Evolutionary conservation across 2,797 vertebrate genomes (phyloP).

Genomic region (Sternarchorhynchus goeldii): DNA sequence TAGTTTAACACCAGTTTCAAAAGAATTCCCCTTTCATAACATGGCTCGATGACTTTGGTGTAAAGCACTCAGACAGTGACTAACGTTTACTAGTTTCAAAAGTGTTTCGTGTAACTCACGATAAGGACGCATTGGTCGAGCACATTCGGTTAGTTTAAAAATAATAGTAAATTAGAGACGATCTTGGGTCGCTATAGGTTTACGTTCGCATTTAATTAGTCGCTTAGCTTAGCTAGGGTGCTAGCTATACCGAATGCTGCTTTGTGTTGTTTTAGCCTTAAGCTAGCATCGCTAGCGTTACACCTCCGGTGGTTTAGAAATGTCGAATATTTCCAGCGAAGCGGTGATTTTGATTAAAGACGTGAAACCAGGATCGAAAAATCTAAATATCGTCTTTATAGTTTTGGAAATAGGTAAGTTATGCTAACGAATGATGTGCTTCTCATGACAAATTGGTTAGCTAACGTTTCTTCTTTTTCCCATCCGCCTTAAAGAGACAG

Average conservation of each 20-base stretch:
- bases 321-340: conserved; percentile 83
- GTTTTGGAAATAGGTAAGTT: conserved; percentile 99
- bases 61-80: no score
- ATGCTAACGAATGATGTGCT: conserved; percentile 8
- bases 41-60: no score
- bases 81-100: no score
- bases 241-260: conserved; percentile 44
- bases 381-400: conserved; percentile 98
- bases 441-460: conserved; percentile 28
- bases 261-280: conserved; percentile 41
- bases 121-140: no score
- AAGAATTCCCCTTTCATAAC: no score
- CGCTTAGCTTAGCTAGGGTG: conserved; percentile 9
- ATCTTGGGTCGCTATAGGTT: no score
- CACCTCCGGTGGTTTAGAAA: conserved; percentile 48
- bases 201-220: background rate
- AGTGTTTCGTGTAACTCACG: no score
- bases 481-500: conserved; percentile 62
- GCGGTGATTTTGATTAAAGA: conserved; percentile 90
- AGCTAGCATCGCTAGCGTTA: conserved; percentile 35
- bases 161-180: no score
- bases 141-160: no score
- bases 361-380: conserved; percentile 96
- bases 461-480: conserved; percentile 12
- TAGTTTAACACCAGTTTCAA: no score